phyloP scores from a whole-genome alignment of 2,888 invertebrate genomes.

The Hydropsyche betteni region DNA sequence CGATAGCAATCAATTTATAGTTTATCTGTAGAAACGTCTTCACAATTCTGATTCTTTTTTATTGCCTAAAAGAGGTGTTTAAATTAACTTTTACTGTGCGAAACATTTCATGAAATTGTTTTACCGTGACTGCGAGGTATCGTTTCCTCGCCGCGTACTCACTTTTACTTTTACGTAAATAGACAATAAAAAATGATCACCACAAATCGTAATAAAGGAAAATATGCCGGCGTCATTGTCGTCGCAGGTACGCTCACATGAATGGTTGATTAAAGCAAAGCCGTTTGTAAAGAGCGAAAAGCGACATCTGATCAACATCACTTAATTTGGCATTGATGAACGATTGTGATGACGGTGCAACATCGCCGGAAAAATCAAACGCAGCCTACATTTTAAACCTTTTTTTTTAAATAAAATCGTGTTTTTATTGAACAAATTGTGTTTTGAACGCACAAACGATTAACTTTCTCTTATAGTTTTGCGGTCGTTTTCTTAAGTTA shows the following conservation, averaged over 20 bases:
- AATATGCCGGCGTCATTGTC: no score
- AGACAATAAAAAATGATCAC: slow-evolving; percentile 11
- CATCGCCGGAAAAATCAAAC: no score
- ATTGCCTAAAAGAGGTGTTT: slow-evolving; percentile 5
- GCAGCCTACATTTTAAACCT: no score
- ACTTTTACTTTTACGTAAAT: slow-evolving; percentile 27
- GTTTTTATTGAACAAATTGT: slow-evolving; percentile 11
- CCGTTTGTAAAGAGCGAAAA: no score
- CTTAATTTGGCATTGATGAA: no score
- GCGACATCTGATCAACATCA: no score
- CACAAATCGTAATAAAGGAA: not conserved
- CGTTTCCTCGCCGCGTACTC: slow-evolving; percentile 26
- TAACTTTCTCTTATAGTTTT: slow-evolving; percentile 24
- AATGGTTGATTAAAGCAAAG: no score
- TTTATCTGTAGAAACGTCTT: no score
- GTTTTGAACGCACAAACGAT: not conserved
- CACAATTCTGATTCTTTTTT: no score
- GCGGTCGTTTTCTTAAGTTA: slow-evolving; percentile 15
- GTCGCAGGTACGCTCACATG: no score
- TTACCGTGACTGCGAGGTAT: slow-evolving; percentile 32
- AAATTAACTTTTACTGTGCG: slow-evolving; percentile 20
- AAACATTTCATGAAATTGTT: slow-evolving; percentile 15
- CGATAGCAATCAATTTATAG: no score
- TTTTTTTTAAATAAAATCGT: slow-evolving; percentile 4
- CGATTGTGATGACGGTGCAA: no score